Percentiles rank a stretch among this genome's conserved stretches.
phyloP scores from a whole-genome alignment of 1,140 invertebrate genomes.

The Lepidurus arcticus region DNA sequence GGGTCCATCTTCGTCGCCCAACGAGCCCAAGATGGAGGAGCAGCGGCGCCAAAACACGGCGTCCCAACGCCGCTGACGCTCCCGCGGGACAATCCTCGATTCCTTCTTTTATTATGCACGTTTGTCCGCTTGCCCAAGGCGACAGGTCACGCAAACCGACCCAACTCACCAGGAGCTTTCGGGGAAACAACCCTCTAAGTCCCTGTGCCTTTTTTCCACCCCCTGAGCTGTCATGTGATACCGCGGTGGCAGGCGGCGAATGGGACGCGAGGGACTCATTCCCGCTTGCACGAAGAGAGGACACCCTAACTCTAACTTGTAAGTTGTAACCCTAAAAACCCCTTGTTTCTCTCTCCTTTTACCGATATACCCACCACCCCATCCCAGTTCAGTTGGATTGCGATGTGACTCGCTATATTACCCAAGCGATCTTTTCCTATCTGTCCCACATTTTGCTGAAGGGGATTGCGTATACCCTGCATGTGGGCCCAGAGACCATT shows the following conservation, averaged over 20 bases:
- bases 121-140: neutral
- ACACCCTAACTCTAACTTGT: neutral
- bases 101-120: conserved; percentile 20
- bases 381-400: neutral
- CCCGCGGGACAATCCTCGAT: conserved; percentile 16
- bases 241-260: conserved; percentile 19
- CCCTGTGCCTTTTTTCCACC: neutral
- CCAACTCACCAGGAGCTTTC: neutral
- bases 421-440: conserved; percentile 14
- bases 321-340: conserved; percentile 19
- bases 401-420: neutral
- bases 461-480: too few relatives aligned
- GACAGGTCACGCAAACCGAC: neutral
- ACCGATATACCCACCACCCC: neutral
- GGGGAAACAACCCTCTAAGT: neutral
- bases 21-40: conserved; percentile 14
- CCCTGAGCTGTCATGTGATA: conserved; percentile 7
- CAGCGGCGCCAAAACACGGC: conserved; percentile 16
- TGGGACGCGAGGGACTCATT: conserved; percentile 16
- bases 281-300: conserved; percentile 10
- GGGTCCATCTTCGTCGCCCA: conserved; percentile 11
- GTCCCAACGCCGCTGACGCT: conserved; percentile 2
- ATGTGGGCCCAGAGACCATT: too few relatives aligned
- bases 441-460: conserved; percentile 19
- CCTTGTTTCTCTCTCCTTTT: neutral